Evolutionary conservation across 2,888 invertebrate genomes (phyloP).

Genomic region (Catotricha subobsoleta): DNA sequence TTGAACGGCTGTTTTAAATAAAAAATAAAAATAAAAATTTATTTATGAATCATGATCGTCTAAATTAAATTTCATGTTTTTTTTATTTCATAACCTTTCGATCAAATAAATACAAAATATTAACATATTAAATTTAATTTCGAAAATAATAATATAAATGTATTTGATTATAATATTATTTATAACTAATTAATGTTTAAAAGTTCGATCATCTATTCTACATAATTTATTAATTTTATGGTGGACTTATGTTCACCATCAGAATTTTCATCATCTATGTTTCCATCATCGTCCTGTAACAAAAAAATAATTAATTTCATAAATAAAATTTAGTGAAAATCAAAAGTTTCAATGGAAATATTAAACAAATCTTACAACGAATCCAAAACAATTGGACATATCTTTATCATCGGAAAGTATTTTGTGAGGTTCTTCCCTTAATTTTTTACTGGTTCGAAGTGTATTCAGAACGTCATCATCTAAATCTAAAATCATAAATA

Average conservation of each 20-base stretch:
- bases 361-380: conserved; percentile 40
- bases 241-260: conserved; percentile 16
- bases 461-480: conserved; percentile 30
- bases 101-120: too few relatives aligned
- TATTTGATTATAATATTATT: too few relatives aligned
- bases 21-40: too few relatives aligned
- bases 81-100: too few relatives aligned
- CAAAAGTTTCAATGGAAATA: not conserved
- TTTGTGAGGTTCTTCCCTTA: conserved; percentile 4
- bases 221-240: conserved; percentile 15
- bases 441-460: conserved; percentile 24
- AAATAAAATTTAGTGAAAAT: not conserved
- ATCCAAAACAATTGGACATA: conserved; percentile 66
- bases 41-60: too few relatives aligned
- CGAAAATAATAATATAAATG: too few relatives aligned
- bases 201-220: too few relatives aligned
- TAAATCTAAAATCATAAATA: conserved; percentile 20
- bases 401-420: conserved; percentile 33
- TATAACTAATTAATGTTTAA: too few relatives aligned
- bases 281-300: conserved; percentile 18
- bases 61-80: too few relatives aligned
- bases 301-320: conserved; percentile 9
- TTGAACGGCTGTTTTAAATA: too few relatives aligned
- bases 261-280: conserved; percentile 11
- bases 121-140: too few relatives aligned